phyloP scores from a whole-genome alignment of 1,140 invertebrate genomes.

The Battus philenor region DNA sequence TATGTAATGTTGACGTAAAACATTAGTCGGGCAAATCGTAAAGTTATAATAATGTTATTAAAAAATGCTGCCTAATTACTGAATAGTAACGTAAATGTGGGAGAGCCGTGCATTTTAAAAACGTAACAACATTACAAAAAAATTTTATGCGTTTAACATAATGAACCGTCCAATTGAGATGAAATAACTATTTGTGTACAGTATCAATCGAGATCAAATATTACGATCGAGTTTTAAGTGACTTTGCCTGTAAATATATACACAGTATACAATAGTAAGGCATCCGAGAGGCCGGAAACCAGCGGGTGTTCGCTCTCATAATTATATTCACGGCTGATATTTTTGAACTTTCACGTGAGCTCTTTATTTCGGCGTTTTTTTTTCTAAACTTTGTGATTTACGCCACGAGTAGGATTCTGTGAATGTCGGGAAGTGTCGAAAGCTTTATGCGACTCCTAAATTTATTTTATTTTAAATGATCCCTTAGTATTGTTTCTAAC shows the following conservation, averaged over 20 bases:
- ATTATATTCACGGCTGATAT: conserved; percentile 73
- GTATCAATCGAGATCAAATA: too few species aligned
- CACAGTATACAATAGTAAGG: conserved; percentile 35
- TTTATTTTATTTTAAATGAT: conserved; percentile 70
- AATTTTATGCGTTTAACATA: too few species aligned
- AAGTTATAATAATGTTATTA: too few species aligned
- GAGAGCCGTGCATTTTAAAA: too few species aligned
- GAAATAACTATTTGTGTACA: too few species aligned
- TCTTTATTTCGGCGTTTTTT: conserved; percentile 64
- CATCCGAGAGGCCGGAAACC: conserved; percentile 53
- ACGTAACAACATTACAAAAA: too few species aligned
- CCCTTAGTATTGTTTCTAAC: conserved; percentile 29
- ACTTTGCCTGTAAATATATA: conserved; percentile 12
- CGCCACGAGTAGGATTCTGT: conserved; percentile 54
- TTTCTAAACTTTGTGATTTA: conserved; percentile 70
- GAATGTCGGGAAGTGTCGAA: conserved; percentile 60
- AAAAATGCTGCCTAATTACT: too few species aligned
- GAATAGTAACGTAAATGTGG: too few species aligned
- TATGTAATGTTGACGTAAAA: conserved; percentile 8
- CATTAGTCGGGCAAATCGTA: too few species aligned
- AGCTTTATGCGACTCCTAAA: conserved; percentile 61
- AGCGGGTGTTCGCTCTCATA: conserved; percentile 67
- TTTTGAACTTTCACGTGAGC: conserved; percentile 72
- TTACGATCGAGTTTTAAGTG: conserved; percentile 20
- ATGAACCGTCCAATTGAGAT: too few species aligned